Evolutionary conservation across 1,140 invertebrate species (phyloP).

Genomic region (Drosophila eugracilis): DNA sequence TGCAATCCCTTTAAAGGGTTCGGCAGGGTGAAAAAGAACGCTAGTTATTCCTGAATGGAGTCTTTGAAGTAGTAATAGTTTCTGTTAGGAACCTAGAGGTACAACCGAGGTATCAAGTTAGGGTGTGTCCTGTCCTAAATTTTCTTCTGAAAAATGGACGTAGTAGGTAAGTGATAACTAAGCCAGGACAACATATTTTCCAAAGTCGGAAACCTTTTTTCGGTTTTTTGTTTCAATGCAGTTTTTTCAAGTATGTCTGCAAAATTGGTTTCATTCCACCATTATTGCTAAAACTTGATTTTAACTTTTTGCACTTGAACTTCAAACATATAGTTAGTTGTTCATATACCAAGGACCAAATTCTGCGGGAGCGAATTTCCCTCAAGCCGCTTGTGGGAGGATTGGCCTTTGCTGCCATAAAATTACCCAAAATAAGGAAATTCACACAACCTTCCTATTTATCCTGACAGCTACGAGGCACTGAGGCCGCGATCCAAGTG

Average conservation of each 20-base stretch:
- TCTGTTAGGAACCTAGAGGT: background rate
- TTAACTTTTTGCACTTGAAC: constrained; percentile 71
- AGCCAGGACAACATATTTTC: background rate
- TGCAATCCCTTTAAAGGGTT: background rate
- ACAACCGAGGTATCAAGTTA: background rate
- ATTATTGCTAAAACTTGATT: background rate
- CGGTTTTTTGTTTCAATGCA: background rate
- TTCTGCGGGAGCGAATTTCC: constrained; percentile 63
- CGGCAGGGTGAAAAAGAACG: background rate
- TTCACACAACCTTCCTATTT: constrained; percentile 28
- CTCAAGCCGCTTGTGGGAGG: constrained; percentile 35
- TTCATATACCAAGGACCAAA: constrained; percentile 58
- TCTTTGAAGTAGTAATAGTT: background rate
- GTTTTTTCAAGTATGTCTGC: background rate
- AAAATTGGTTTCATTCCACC: too few relatives aligned
- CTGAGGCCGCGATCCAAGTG: constrained; percentile 62
- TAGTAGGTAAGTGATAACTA: constrained; percentile 61
- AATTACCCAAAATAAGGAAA: constrained; percentile 79
- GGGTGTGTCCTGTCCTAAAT: constrained; percentile 38
- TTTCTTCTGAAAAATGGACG: constrained; percentile 51
- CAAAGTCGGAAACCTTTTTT: background rate
- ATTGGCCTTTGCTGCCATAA: constrained; percentile 31
- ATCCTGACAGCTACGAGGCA: constrained; percentile 71
- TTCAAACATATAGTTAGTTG: constrained; percentile 64
- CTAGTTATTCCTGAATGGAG: background rate